A percentile compares a stretch with the other conserved stretches of the same genome.
phyloP scores from a whole-genome alignment of 2,888 invertebrate species.

The Ditylenchus weischeri region DNA sequence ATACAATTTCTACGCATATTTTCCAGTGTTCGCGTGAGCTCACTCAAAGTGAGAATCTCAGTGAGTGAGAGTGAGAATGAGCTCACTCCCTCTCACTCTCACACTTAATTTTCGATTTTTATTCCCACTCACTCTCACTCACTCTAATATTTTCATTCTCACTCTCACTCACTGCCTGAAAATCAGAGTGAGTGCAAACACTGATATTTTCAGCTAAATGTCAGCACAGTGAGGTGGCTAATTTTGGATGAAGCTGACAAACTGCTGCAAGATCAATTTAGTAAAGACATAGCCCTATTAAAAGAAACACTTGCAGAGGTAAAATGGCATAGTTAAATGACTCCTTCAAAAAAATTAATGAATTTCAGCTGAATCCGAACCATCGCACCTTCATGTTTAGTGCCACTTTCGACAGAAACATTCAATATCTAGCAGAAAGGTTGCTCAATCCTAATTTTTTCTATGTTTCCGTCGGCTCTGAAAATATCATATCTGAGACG shows the following conservation, averaged over 20 bases:
- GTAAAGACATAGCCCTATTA: constrained; percentile 13
- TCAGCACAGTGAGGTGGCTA: no score
- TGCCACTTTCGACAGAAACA: constrained; percentile 15
- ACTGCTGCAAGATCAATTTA: constrained; percentile 20
- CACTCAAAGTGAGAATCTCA: no score
- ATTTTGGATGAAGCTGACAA: constrained; percentile 27
- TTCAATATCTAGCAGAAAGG: background rate
- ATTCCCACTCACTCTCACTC: no score
- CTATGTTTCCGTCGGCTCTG: constrained; percentile 10
- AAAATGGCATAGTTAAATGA: background rate
- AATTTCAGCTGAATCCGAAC: constrained; percentile 12
- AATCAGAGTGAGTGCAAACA: no score
- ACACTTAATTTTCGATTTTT: no score
- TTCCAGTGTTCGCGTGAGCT: no score
- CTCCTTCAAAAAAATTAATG: background rate
- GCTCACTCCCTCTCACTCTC: no score
- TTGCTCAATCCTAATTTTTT: constrained; percentile 18
- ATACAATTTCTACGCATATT: no score
- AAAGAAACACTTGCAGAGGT: constrained; percentile 1
- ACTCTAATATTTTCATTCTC: no score
- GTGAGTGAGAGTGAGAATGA: no score
- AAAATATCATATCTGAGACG: constrained; percentile 9
- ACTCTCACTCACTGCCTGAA: no score
- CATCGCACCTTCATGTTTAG: constrained; percentile 19
- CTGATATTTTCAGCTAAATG: no score